Evolutionary conservation across 1,140 invertebrate species (phyloP).

Genomic region (Ceratina australensis): DNA sequence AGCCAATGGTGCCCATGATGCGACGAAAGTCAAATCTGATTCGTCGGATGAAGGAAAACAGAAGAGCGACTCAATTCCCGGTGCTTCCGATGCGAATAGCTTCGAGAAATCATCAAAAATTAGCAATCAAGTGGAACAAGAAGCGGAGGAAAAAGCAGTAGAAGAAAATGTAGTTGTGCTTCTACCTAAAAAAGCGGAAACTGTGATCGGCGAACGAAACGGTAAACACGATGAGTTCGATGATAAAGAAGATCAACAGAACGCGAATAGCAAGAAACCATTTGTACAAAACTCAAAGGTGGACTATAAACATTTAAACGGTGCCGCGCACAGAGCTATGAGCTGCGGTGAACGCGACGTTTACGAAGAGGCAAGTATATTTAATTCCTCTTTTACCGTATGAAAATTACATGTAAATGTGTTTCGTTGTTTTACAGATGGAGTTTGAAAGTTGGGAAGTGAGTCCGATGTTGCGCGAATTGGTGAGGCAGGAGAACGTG

Average conservation of each 20-base stretch:
- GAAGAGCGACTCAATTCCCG: constrained; percentile 30
- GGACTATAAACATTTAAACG: constrained; percentile 71
- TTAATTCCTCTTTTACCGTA: not conserved
- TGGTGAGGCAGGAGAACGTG: constrained; percentile 74
- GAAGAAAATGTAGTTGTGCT: too few species aligned
- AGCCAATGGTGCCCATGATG: constrained; percentile 21
- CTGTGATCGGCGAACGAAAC: constrained; percentile 30
- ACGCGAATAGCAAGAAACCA: constrained; percentile 28
- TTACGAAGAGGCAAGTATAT: constrained; percentile 69
- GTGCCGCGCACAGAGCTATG: constrained; percentile 75
- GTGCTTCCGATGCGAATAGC: constrained; percentile 9
- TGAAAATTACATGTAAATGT: not conserved
- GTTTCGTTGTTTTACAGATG: constrained; percentile 55
- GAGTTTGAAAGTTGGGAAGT: constrained; percentile 76
- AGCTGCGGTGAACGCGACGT: constrained; percentile 72
- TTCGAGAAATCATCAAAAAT: constrained; percentile 16
- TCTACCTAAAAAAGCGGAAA: not conserved
- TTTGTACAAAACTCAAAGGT: constrained; percentile 47
- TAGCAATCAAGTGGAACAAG: constrained; percentile 8
- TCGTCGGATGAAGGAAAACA: constrained; percentile 40
- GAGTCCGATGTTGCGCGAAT: constrained; percentile 69
- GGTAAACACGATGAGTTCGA: constrained; percentile 23
- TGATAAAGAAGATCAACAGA: constrained; percentile 12
- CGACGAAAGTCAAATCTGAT: constrained; percentile 46
- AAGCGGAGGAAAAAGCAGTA: constrained; percentile 10